Base-by-base conservation (phyloP, 2,797 vertebrate species). In the Cossypha dichroa region DNA sequence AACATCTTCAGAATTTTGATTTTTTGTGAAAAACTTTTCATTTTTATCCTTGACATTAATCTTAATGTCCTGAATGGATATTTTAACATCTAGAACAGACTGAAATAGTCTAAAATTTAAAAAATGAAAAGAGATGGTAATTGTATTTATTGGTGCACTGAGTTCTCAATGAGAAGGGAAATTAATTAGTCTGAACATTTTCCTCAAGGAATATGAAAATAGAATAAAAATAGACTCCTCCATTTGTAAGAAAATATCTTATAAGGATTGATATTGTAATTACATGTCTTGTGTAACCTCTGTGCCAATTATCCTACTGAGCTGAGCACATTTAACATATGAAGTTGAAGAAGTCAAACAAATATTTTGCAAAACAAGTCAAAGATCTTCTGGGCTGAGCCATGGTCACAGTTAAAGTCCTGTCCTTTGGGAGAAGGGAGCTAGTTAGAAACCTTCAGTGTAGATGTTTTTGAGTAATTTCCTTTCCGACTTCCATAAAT, bases 401-500 rank as follows among this genome's bases (percentile, higher is more conserved):
- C 54, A 38, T 58, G 34, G 43, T 4, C 0, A 59, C 66, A 72
- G 69, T 79, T 90, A 62, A 94, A 83, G 13, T 28, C 9, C 34
- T 52, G 29, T 89, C 93, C 90, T 85, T 67, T 59, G 76, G 88
- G 75, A 62, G 14, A 56, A 40, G 21, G 29, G 40, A 85, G 36
- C 48, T 51, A 26, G 41, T 88, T 92, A 54, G 38, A 90, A 94
- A 77, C 40, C 58, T 67, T 56, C 73, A 68, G 26, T 2, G 0
- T 75, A 64, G 48, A 69, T 33, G n/a, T 25, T 92, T 97, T 81
- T 87, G 51, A 93, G 58, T 68, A 55, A 89, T 83, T 95, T 96
- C 56, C 78, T 66, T 95, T 95, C 60, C 72, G 83, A 93, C 85
- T 93, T 92, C 73, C 93, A 95, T 95, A 97, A 97, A 97, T 90